Percentiles rank a stretch among this genome's conserved stretches.
phyloP scores from a whole-genome alignment of 1,140 invertebrate species.

The Carposina sasakii region DNA sequence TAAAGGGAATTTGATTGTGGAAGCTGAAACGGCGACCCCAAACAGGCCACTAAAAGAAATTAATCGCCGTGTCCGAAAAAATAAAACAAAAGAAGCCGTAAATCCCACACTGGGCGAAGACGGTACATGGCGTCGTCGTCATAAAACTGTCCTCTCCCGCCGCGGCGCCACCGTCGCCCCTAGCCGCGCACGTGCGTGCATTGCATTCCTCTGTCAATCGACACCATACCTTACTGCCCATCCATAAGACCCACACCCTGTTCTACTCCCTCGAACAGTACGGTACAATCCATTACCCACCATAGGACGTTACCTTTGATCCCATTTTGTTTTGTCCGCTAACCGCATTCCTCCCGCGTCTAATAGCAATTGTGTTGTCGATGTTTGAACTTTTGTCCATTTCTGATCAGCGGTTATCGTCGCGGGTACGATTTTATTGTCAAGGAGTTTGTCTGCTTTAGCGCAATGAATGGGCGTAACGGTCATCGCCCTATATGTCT shows the following conservation, averaged over 20 bases:
- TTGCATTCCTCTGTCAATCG: constrained; percentile 31
- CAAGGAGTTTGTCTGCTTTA: constrained; percentile 21
- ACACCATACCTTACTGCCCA: constrained; percentile 35
- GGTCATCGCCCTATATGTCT: too few species aligned
- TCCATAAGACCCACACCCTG: constrained; percentile 35
- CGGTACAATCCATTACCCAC: constrained; percentile 45
- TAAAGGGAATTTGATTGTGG: constrained; percentile 32
- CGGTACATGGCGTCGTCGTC: constrained; percentile 55
- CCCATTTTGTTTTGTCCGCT: constrained; percentile 42
- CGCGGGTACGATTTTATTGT: constrained; percentile 47
- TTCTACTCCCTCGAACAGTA: constrained; percentile 18
- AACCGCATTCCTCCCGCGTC: constrained; percentile 38
- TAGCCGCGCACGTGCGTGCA: constrained; percentile 62
- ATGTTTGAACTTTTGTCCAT: constrained; percentile 68
- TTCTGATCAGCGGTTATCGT: constrained; percentile 66
- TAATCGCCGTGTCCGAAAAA: constrained; percentile 49
- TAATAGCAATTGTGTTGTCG: constrained; percentile 51
- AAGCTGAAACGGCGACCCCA: constrained; percentile 28
- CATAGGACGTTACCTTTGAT: constrained; percentile 47
- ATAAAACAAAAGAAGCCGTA: constrained; percentile 54
- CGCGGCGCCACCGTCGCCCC: constrained; percentile 50
- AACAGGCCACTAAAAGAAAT: constrained; percentile 44
- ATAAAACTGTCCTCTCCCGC: constrained; percentile 62
- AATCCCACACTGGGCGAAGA: constrained; percentile 60
- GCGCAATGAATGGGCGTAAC: too few species aligned